These are phyloP conservation scores for Ciconia nigra DNA, from an alignment of 2,797 vertebrate species.

Conservation along the genomic window DNA sequence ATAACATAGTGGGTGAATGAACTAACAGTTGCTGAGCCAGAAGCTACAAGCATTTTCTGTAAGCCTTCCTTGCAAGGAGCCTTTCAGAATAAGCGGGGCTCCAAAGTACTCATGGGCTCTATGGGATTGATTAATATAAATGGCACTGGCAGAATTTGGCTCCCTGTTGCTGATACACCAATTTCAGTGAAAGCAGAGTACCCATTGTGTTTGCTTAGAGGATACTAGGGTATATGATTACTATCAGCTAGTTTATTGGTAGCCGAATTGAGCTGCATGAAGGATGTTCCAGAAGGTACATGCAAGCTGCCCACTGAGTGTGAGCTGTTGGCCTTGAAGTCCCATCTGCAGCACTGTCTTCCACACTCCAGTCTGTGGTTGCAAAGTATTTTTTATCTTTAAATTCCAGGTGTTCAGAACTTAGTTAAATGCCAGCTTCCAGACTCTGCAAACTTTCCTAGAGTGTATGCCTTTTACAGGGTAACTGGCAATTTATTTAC, in stretches of 20 bases:
- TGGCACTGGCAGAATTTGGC: not conserved
- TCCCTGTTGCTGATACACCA: not conserved
- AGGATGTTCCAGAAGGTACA: not conserved
- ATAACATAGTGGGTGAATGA: not conserved
- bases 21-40: not conserved
- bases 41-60: not conserved
- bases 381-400: not conserved
- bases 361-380: not conserved
- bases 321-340: not conserved
- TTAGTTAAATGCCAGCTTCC: not conserved
- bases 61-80: not conserved
- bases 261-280: not conserved
- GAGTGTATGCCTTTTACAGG: not conserved
- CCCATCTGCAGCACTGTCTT: not conserved
- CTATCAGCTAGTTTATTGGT: not conserved
- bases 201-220: not conserved
- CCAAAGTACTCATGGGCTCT: accelerated
- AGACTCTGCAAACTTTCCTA: not conserved
- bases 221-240: not conserved
- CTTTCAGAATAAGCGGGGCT: not conserved
- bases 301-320: not conserved
- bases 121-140: not conserved
- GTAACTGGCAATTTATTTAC: not conserved
- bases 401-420: not conserved
- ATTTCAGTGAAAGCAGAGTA: not conserved